Evolutionary conservation across 1,140 invertebrate genomes (phyloP), one percentile per base, ranked within the genome.

Genomic region (Drosophila seguyi): DNA sequence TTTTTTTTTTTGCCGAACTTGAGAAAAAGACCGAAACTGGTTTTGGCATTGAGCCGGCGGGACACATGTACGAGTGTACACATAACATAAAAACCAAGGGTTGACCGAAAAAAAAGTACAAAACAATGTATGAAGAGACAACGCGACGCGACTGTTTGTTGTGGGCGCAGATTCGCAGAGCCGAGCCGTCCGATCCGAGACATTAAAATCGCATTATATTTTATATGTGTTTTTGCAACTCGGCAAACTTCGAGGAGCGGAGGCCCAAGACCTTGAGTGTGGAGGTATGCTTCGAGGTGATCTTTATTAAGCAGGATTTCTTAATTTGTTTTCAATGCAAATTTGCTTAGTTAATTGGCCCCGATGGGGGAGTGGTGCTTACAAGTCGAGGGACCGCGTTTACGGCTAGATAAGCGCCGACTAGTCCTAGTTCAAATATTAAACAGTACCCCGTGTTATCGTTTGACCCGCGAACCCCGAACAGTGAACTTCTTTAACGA

Each of bases 181-280:
- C 31, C 18, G 13, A 34, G 50, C 8, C 7, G 36, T n/a, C 25
- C 48, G 67, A 66, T 56, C 3, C 66, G 38, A 68, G 48, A 55
- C 81, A 86, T 78, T 78, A 81, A 86, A 77, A 85, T 75, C 82
- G 47, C 66, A 73, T 72, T 83, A 67, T 29, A 27, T n/a, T 60
- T 14, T 62, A 69, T 67, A 48, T 55, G 18, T 18, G 38, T 36
- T 38, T 31, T 27, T 34, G 57, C 45, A 56, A 71, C 76, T 65
- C 47, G 38, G 6, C 42, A 41, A 42, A 56, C 18, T 36, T 31
- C 34, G 60, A 42, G 47, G 44, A 31, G 48, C 45, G 34, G 81
- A 48, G 36, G 73, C 47, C 57, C 61, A 74, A 74, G 44, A 5
- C 66, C 68, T 71, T 71, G 42, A 39, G 10, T 29, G 11, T n/a